phyloP scores from a whole-genome alignment of 2,888 invertebrate genomes.

The Flexamia atlantica region DNA sequence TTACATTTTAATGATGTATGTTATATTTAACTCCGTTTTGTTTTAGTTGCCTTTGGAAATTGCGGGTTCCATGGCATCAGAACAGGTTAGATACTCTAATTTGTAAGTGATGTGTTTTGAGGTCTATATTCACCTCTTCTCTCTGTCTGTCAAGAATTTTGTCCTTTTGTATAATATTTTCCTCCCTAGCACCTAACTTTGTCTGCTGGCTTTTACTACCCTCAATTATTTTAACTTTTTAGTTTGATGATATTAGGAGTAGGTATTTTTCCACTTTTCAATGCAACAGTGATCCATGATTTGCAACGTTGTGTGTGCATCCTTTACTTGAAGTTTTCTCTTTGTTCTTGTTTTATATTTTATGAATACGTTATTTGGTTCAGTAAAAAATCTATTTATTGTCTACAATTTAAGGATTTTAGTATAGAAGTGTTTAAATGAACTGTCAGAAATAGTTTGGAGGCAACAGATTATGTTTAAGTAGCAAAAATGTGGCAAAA shows the following conservation, averaged over 20 bases:
- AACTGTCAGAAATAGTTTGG: too few relatives aligned
- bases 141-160: constrained; percentile 26
- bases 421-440: too few relatives aligned
- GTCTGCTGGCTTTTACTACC: not conserved
- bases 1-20: constrained; percentile 24
- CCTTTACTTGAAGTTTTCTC: too few relatives aligned
- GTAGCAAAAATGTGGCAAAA: too few relatives aligned
- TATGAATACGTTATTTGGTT: too few relatives aligned
- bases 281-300: not conserved
- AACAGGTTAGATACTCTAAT: constrained; percentile 58
- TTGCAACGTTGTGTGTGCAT: not conserved
- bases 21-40: constrained; percentile 44
- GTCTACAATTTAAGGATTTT: too few relatives aligned
- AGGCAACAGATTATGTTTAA: too few relatives aligned
- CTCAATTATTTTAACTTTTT: not conserved
- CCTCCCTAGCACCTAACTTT: constrained; percentile 28
- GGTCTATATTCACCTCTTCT: constrained; percentile 26
- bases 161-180: constrained; percentile 29
- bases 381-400: too few relatives aligned
- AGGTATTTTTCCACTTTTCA: not conserved
- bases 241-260: not conserved
- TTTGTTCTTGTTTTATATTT: too few relatives aligned
- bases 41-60: constrained; percentile 62
- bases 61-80: constrained; percentile 61
- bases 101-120: constrained; percentile 50